Evolutionary conservation across 2,888 invertebrate genomes (phyloP), one percentile per base, ranked within the genome.

Genomic region (Ferdinandea cuprea): DNA sequence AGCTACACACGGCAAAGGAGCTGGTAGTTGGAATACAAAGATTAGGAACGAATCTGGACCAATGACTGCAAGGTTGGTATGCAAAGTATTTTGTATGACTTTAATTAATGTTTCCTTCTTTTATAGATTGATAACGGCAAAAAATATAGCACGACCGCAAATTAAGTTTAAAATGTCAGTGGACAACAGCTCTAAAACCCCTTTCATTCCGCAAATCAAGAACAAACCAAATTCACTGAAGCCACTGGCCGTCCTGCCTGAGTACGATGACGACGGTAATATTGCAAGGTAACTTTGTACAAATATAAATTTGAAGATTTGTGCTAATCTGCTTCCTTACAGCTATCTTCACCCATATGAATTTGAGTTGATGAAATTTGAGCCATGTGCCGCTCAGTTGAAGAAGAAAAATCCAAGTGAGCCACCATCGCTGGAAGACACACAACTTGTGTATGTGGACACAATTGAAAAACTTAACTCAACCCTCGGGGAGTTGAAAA

Each of bases 321-420:
- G 13, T 28, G 5, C 17, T n/a, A n/a, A n/a, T n/a, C n/a, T n/a
- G n/a, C n/a, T n/a, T n/a, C n/a, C n/a, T n/a, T n/a, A n/a, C 87
- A 96, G 95, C 63, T 96, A 93, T 90, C 93, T 95, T 83, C 98
- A 99, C 92, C 98, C 99, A 0, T 99, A 98, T 89, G 94, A 95
- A 88, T 93, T 93, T 87, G 98, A 99, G 89, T 89, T 99, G 65
- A 94, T 96, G 44, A 92, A 93, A 85, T 97, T 96, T 88, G 91
- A 92, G 32, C 94, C 95, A 0, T 91, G 92, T 0, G 86, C 90
- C 0, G 56, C 68, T 1, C 93, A 94, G 78, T 89, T 96, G 37
- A 87, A 92, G 19, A 90, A 88, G 19, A 89, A 89, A 0, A 88
- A 89, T n/a, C 92, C 92, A 0, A 88, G 92, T 50, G 35, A 85